Evolutionary conservation across 2,797 vertebrate genomes (phyloP), one percentile per base, ranked within the genome.

Genomic region (Chromobotia macracanthus): DNA sequence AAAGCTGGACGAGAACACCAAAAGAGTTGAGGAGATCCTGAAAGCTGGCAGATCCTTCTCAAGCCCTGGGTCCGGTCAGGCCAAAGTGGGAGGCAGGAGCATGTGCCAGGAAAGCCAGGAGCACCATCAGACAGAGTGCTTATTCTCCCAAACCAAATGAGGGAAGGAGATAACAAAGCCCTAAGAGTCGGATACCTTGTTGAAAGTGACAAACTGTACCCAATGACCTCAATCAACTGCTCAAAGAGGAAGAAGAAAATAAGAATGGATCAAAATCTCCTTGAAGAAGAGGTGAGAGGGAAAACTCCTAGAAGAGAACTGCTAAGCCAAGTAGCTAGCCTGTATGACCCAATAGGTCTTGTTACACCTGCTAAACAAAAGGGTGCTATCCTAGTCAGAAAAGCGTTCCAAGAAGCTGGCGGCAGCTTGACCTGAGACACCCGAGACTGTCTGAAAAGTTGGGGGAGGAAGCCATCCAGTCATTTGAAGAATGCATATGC

Each of bases 301-400:
- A 12, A 38, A 0, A 75, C 28, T 1, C 77, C 84, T 3, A 2
- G 83, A 7, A 74, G 78, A 38, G 3, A 71, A 0, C 35, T 83
- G 0, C 9, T 65, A 13, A 50, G 48, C 15, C 48, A 50, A 15
- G 48, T 50, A 5, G 48, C 48, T 2, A 13, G 48, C 13, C 48
- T 50, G 3, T 50, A 50, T 50, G 48, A 50, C 48, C 48, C 48
- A 50, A 13, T 50, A 15, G 48, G 48, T 50, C 48, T 50, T 4
- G 12, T 50, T 3, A 50, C 48, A 50, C 48, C 48, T 15, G 48
- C 12, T 16, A 50, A 50, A 2, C 48, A 60, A 6, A 60, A 60
- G 11, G 53, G 70, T 0, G 5, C 19, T 0, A 72, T 81, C 0
- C 80, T 82, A 0, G 25, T 82, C 0, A 63, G 48, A 8, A 53